Conservation (phyloP, 1,140 invertebrate genomes). For the Diploscapter pachys region DNA sequence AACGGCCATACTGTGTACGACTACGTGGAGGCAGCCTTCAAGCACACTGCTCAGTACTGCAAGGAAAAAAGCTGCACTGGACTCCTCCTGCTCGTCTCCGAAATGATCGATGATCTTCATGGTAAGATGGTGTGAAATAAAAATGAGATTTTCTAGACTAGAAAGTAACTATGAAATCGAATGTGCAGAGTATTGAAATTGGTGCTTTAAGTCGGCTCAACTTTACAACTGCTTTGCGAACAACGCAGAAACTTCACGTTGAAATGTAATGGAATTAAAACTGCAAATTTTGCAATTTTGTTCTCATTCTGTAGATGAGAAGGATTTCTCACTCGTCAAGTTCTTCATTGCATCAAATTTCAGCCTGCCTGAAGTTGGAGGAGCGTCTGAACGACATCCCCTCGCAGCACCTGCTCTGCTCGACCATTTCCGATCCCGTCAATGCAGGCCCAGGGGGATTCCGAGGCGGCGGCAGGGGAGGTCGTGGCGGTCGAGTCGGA, state of each 20-base stretch:
- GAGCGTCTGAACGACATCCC: conserved; percentile 19
- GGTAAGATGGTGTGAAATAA: background rate
- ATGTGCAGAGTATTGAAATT: too few species aligned
- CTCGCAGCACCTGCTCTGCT: conserved; percentile 5
- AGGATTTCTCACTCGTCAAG: too few species aligned
- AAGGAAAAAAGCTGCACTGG: background rate
- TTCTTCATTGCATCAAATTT: background rate
- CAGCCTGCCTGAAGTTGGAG: conserved; percentile 19
- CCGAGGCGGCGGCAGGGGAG: background rate
- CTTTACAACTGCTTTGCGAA: too few species aligned
- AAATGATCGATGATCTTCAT: conserved; percentile 11
- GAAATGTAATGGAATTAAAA: too few species aligned
- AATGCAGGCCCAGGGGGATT: too few species aligned
- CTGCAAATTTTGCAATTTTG: too few species aligned
- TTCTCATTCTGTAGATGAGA: too few species aligned
- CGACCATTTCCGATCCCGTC: background rate
- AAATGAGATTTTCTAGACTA: background rate
- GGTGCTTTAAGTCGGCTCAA: too few species aligned
- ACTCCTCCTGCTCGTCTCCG: conserved; percentile 11
- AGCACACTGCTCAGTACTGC: conserved; percentile 1
- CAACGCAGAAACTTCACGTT: too few species aligned
- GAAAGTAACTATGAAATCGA: too few species aligned
- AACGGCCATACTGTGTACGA: background rate
- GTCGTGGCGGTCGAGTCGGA: conserved; percentile 1
- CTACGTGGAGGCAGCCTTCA: conserved; percentile 7